These are phyloP conservation scores for Bolinopsis microptera DNA, from an alignment of 37 sponge, comb jelly and placozoan genomes.

Conservation along the genomic window DNA sequence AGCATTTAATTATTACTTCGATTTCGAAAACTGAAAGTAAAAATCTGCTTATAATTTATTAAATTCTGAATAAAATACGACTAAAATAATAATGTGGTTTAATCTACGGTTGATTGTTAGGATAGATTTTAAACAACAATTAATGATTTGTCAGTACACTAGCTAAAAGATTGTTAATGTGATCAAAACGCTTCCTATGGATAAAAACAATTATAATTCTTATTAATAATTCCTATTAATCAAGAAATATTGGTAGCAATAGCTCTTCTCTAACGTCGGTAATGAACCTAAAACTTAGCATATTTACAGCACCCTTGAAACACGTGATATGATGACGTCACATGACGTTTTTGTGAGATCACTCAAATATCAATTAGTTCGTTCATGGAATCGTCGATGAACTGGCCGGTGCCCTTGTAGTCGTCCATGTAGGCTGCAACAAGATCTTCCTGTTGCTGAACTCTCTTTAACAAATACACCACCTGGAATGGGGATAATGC, in stretches of 20 bases:
- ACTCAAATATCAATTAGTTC: constrained; percentile 37
- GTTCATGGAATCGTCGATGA: constrained; percentile 53
- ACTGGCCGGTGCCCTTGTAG: constrained; percentile 37
- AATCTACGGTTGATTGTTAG: background rate
- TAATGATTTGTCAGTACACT: background rate
- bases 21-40: too few relatives aligned
- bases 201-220: background rate
- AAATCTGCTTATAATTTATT: background rate
- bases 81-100: background rate
- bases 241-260: too few relatives aligned
- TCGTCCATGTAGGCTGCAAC: constrained; percentile 30
- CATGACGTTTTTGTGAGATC: background rate
- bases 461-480: constrained; percentile 33
- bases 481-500: too few relatives aligned
- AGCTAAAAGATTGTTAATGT: background rate
- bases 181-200: background rate
- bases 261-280: background rate
- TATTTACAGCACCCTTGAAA: background rate
- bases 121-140: background rate
- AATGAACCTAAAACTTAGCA: background rate
- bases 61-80: background rate
- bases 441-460: constrained; percentile 35
- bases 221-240: too few relatives aligned
- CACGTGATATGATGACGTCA: background rate
- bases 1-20: background rate